Conservation (phyloP, 53 echinoderm and acorn worm genomes). For the Luidia sarsii region DNA sequence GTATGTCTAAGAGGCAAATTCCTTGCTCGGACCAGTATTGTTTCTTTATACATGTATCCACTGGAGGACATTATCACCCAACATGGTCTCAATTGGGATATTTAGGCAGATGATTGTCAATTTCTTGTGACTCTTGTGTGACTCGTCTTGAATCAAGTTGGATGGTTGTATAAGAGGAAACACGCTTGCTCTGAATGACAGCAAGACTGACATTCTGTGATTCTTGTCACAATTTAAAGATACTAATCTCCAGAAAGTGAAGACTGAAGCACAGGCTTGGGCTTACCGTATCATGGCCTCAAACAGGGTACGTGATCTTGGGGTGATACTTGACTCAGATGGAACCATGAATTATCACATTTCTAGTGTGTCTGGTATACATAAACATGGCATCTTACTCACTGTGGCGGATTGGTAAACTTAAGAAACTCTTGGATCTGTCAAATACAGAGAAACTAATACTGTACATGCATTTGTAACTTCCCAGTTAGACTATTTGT, state of each 20-base stretch:
- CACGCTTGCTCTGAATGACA: too few species aligned
- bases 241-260: background rate
- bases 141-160: too few species aligned
- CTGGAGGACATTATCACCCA: too few species aligned
- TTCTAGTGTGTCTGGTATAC: background rate
- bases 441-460: background rate
- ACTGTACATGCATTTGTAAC: background rate
- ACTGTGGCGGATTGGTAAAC: slow-evolving; percentile 1
- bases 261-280: background rate
- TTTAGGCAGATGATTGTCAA: too few species aligned
- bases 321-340: background rate
- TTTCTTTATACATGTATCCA: too few species aligned
- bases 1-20: too few species aligned
- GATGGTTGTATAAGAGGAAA: too few species aligned
- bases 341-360: background rate
- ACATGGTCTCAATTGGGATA: too few species aligned
- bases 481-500: background rate
- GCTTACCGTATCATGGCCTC: background rate
- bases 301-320: background rate
- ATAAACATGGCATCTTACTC: background rate
- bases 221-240: too few species aligned
- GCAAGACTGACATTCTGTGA: too few species aligned
- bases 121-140: too few species aligned
- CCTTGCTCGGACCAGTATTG: too few species aligned
- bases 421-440: background rate